These are phyloP conservation scores for Coelopa frigida DNA, from an alignment of 1,140 invertebrate genomes.

Conservation along the genomic window DNA sequence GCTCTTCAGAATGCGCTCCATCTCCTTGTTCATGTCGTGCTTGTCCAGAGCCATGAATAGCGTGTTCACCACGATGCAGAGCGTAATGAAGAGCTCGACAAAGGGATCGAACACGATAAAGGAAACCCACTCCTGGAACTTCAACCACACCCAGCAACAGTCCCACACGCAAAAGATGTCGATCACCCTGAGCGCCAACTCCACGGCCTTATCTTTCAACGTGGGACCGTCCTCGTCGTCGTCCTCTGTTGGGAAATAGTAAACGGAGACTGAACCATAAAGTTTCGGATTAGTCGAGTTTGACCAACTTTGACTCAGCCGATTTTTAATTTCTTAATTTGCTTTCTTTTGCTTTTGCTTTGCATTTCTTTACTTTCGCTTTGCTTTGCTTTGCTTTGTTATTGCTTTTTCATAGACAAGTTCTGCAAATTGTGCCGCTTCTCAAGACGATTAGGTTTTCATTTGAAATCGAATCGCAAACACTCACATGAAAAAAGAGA, in stretches of 20 bases:
- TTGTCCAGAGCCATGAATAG: conserved; percentile 97
- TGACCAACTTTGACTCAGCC: conserved; percentile 54
- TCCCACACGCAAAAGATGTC: conserved; percentile 96
- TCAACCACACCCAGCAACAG: conserved; percentile 86
- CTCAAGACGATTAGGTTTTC: too few relatives aligned
- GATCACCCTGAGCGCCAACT: conserved; percentile 67
- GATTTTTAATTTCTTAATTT: conserved; percentile 46
- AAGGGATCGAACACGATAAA: conserved; percentile 95
- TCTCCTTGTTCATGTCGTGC: conserved; percentile 83
- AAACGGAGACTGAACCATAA: conserved; percentile 75
- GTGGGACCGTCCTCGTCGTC: conserved; percentile 84
- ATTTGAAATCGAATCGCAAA: too few relatives aligned
- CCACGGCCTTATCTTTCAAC: conserved; percentile 75
- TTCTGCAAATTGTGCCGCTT: too few relatives aligned
- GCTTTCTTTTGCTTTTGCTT: conserved; percentile 7
- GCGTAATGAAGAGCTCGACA: conserved; percentile 94
- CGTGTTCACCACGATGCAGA: conserved; percentile 97
- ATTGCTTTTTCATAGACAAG: conserved; percentile 2
- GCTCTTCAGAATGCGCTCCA: conserved; percentile 76
- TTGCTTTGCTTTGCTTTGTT: background rate
- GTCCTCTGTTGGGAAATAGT: conserved; percentile 83
- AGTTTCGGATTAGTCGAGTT: conserved; percentile 57
- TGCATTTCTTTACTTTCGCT: conserved; percentile 1
- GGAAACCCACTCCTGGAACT: conserved; percentile 82
- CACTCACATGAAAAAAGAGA: too few relatives aligned